A percentile compares a stretch with the other conserved stretches of the same genome.
Evolutionary conservation across 2,888 invertebrate species (phyloP).

Genomic region (Mesopsocus fuscifrons): DNA sequence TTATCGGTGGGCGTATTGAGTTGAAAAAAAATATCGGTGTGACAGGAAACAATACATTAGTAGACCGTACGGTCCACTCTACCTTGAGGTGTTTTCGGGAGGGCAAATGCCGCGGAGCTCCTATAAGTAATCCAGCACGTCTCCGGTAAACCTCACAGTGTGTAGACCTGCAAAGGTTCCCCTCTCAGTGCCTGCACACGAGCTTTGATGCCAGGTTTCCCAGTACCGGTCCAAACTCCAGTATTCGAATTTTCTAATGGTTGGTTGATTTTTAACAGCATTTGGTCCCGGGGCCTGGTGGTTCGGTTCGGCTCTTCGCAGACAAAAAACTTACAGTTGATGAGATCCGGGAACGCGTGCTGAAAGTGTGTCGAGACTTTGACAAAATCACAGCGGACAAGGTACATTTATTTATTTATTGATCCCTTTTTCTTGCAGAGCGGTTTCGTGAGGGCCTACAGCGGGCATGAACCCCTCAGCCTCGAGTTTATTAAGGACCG

Average conservation of each 20-base stretch:
- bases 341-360: conserved; percentile 55
- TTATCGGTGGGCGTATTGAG: too few relatives aligned
- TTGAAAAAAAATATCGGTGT: too few relatives aligned
- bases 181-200: too few relatives aligned
- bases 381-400: conserved; percentile 76
- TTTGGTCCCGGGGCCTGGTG: conserved; percentile 1
- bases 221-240: too few relatives aligned
- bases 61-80: too few relatives aligned
- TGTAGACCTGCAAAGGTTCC: too few relatives aligned
- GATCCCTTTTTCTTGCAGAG: conserved; percentile 36
- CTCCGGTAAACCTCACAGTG: too few relatives aligned
- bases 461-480: conserved; percentile 32
- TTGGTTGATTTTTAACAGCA: conserved; percentile 3
- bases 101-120: not conserved
- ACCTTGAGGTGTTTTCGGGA: too few relatives aligned
- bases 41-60: too few relatives aligned
- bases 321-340: not conserved
- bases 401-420: conserved; percentile 37
- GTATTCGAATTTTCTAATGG: not conserved
- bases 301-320: conserved; percentile 3
- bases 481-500: conserved; percentile 71
- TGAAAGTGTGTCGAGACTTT: conserved; percentile 72
- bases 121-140: not conserved
- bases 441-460: conserved; percentile 20
- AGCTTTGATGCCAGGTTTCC: too few relatives aligned